Percentiles rank a stretch among this genome's conserved stretches.
Evolutionary conservation across 2,113 vertebrate species (phyloP).

Genomic region (Urocolius indicus): DNA sequence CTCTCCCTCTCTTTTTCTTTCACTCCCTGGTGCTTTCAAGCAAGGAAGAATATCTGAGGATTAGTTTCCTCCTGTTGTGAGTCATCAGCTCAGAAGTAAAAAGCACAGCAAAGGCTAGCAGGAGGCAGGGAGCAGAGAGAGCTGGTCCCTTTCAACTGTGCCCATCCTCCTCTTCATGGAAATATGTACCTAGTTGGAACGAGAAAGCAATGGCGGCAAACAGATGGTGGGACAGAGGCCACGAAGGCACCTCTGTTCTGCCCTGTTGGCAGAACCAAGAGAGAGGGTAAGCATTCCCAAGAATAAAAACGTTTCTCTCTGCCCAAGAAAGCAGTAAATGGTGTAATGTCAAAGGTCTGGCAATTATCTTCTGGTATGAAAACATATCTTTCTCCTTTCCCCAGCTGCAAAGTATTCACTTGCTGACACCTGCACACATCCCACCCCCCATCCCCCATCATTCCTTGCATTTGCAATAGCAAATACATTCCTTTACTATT

Average conservation of each 20-base stretch:
- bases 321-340: background rate
- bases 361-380: background rate
- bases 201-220: background rate
- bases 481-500: constrained; percentile 1
- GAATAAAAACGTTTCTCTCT: background rate
- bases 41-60: background rate
- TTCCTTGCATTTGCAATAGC: background rate
- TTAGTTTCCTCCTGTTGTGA: background rate
- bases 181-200: background rate
- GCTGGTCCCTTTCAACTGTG: background rate
- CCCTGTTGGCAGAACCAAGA: background rate
- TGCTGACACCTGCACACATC: background rate
- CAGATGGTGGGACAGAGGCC: background rate
- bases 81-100: background rate
- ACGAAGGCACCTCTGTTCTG: background rate
- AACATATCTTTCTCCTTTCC: background rate
- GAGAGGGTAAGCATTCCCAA: background rate
- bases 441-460: background rate
- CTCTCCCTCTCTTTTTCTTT: background rate
- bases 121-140: background rate
- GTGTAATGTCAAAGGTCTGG: background rate
- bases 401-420: background rate
- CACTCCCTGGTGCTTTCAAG: constrained; percentile 18
- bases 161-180: background rate
- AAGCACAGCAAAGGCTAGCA: background rate